Base-by-base conservation (phyloP, 2,113 vertebrate genomes). In the Microcebus lehilahytsara region DNA sequence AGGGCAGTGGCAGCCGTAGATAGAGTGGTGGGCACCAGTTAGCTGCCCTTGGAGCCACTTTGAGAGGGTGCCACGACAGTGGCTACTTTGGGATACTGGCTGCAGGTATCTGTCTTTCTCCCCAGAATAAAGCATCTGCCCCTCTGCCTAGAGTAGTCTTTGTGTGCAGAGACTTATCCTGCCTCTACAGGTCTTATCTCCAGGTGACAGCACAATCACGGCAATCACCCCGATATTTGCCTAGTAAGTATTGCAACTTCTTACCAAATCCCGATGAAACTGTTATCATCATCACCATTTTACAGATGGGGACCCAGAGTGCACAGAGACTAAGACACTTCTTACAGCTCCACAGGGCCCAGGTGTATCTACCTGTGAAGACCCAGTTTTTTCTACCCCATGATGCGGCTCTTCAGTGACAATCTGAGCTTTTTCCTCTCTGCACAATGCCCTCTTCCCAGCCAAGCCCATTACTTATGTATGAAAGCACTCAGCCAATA, bases 371-470 rank as follows among this genome's bases (percentile, higher is more conserved):
- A n/a, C 10, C 2, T 32, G 12, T 34, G 37, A 2, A 37, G 49
- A 46, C 32, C 56, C 25, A 56, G 42, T 13, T 37, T 32, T 40
- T 64, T 51, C 22, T 7, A 27, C 8, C 13, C 58, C 6, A 0
- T 0, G 10, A 51, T 11, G 58, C 13, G 84, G 22, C 0, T 12
- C 4, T 22, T 37, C 30, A 23, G 4, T 0, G 60, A 53, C 27
- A 32, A 6, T 23, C 88, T 40, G 56, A 60, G 30, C 78, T 81
- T 32, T 69, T 42, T 12, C 12, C 16, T 42, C 46, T 69, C 25
- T 49, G 19, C 32, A 34, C 23, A 58, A 7, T 1, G 12, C 2
- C 9, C 37, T 72, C 10, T 8, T 64, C 22, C 25, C 34, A 0
- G 4, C 46, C 25, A 34, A 23, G 42, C 3, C 51, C 23, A 25